Conservation (phyloP, 2,113 vertebrate species). For the Dicrurus megarhynchus region DNA sequence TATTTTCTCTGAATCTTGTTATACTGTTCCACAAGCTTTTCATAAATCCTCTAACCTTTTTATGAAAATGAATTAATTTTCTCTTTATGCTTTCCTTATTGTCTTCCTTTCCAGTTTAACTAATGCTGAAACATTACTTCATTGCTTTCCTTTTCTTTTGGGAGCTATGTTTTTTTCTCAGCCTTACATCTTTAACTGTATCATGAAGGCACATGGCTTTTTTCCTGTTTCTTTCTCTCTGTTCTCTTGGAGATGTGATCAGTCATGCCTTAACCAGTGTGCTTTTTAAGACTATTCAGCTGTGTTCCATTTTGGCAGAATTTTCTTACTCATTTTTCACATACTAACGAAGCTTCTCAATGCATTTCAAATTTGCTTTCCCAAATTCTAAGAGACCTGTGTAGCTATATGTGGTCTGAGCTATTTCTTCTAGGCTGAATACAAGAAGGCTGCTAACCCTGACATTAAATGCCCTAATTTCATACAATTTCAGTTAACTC, state of each 20-base stretch:
- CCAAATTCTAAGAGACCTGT: not conserved
- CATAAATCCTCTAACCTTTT: not conserved
- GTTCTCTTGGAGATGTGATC: not conserved
- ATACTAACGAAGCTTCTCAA: not conserved
- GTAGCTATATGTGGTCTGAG: not conserved
- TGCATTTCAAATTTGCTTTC: not conserved
- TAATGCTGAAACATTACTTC: not conserved
- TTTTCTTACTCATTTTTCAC: not conserved
- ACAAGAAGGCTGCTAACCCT: not conserved
- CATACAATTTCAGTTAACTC: not conserved
- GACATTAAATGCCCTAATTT: not conserved
- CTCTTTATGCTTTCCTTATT: not conserved
- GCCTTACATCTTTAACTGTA: not conserved
- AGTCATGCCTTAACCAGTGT: conserved; percentile 8
- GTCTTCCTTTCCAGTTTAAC: not conserved
- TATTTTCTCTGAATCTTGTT: not conserved
- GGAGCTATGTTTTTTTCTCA: not conserved
- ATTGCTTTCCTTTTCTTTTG: not conserved
- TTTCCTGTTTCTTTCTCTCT: conserved; percentile 6
- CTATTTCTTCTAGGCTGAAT: not conserved
- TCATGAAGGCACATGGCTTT: not conserved
- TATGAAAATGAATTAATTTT: not conserved
- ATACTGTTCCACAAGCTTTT: not conserved
- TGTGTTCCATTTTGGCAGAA: not conserved
- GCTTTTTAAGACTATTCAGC: not conserved